phyloP scores from a whole-genome alignment of 2,113 vertebrate species.

The Baryphthengus martii region DNA sequence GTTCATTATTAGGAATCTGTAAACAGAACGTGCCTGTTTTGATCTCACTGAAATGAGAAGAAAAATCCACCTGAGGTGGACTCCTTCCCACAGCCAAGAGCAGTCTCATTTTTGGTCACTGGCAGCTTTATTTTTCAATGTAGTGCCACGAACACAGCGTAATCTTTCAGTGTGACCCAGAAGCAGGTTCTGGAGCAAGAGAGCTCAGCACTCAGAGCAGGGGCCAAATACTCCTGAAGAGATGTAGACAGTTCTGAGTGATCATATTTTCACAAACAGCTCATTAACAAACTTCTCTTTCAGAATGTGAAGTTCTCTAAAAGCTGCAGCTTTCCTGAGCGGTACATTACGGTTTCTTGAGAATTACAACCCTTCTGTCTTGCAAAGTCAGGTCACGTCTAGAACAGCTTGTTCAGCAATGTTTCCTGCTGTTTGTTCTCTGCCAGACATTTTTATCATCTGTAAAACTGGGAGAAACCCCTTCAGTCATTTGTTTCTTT shows the following conservation, averaged over 20 bases:
- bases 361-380: neutral
- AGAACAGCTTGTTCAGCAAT: neutral
- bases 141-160: accelerated
- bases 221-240: neutral
- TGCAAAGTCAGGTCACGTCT: neutral
- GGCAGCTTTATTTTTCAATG: neutral
- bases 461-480: neutral
- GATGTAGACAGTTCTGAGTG: neutral
- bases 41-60: neutral
- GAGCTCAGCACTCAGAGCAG: neutral
- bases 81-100: neutral
- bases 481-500: neutral
- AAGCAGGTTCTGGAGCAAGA: neutral
- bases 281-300: neutral
- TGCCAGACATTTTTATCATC: neutral
- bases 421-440: neutral
- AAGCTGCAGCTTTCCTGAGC: neutral
- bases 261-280: neutral
- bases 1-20: neutral
- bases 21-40: neutral
- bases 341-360: neutral
- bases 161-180: neutral
- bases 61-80: neutral
- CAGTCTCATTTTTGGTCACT: neutral
- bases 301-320: neutral